Evolutionary conservation across 2,113 vertebrate genomes (phyloP).

Genomic region (Excalfactoria chinensis): DNA sequence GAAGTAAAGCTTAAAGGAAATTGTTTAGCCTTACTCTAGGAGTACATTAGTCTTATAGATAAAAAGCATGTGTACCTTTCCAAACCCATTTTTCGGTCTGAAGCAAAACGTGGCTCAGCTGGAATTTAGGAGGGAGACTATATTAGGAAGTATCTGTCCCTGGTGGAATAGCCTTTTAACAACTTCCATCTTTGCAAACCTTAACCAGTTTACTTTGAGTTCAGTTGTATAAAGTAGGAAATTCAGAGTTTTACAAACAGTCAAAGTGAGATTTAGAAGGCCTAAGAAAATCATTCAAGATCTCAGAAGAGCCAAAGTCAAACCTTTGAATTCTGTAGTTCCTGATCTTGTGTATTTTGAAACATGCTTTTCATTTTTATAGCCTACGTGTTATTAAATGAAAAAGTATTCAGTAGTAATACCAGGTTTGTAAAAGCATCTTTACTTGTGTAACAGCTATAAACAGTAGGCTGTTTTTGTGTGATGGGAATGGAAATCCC

Average conservation of each 20-base stretch:
- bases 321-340: not conserved
- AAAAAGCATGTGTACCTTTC: not conserved
- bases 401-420: not conserved
- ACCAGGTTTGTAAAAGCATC: not conserved
- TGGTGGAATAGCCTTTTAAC: slow-evolving; percentile 10
- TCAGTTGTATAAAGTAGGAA: not conserved
- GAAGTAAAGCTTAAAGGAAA: slow-evolving; percentile 21
- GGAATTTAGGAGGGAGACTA: not conserved
- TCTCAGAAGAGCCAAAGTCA: not conserved
- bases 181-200: slow-evolving; percentile 12
- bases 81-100: not conserved
- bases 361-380: not conserved
- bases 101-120: not conserved
- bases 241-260: not conserved
- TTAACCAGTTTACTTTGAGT: not conserved
- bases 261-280: not conserved
- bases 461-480: slow-evolving; percentile 1
- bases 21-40: not conserved
- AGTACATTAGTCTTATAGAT: not conserved
- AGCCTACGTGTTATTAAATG: not conserved
- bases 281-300: not conserved
- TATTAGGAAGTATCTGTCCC: not conserved
- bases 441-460: slow-evolving; percentile 18
- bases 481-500: slow-evolving; percentile 41
- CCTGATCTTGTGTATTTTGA: not conserved